Evolutionary conservation across 2,797 vertebrate species (phyloP).

Genomic region (Crenichthys baileyi): DNA sequence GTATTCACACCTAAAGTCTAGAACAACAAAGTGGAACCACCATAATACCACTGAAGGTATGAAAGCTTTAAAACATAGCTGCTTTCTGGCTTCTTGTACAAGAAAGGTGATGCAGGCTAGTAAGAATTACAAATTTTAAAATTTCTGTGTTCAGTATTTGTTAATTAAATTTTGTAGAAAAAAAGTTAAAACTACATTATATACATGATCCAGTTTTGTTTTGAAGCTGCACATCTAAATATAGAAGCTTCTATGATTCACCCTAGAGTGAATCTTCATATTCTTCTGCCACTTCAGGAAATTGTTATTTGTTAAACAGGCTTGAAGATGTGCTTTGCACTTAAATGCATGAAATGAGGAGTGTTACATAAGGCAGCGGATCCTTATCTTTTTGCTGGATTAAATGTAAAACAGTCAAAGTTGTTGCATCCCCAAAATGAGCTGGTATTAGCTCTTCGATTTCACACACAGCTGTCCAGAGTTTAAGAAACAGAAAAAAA

Average conservation of each 20-base stretch:
- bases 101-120: conserved; percentile 19
- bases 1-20: conserved; percentile 57
- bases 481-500: neutral
- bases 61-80: conserved; percentile 52
- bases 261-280: neutral
- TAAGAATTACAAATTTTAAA: conserved; percentile 14
- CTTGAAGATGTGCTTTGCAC: neutral
- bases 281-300: neutral
- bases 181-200: conserved; percentile 5
- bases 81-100: conserved; percentile 40
- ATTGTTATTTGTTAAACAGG: neutral
- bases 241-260: neutral
- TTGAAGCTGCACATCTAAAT: conserved; percentile 35
- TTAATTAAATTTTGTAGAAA: conserved; percentile 6
- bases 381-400: conserved; percentile 14
- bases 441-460: neutral
- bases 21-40: conserved; percentile 42
- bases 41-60: conserved; percentile 55
- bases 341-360: conserved; percentile 4
- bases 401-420: conserved; percentile 11
- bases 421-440: neutral
- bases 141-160: neutral
- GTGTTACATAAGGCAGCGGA: conserved; percentile 10
- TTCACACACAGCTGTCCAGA: neutral
- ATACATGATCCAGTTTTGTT: conserved; percentile 4